These are phyloP conservation scores for Erythrolamprus reginae DNA, from an alignment of 2,113 vertebrate genomes.

Conservation along the genomic window DNA sequence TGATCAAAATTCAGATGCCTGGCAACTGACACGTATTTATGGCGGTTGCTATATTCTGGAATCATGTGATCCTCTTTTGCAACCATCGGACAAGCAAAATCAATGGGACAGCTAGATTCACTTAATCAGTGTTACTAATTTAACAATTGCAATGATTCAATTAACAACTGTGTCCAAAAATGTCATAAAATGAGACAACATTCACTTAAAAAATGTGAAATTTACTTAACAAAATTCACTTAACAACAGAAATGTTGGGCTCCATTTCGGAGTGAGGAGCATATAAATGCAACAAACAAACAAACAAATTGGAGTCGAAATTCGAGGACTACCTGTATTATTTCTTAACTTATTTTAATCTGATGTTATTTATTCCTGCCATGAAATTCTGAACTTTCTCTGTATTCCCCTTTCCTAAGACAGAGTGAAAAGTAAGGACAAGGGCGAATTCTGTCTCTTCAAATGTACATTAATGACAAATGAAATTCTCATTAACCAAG, in stretches of 20 bases:
- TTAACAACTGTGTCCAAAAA: too few species aligned
- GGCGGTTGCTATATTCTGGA: neutral
- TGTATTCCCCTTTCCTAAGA: neutral
- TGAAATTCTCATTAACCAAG: constrained; percentile 17
- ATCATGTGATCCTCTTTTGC: neutral
- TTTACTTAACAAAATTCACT: too few species aligned
- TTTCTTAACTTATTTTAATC: neutral
- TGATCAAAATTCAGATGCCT: neutral
- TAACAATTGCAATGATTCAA: neutral
- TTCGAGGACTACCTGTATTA: neutral
- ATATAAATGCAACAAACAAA: too few species aligned
- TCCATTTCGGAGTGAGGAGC: too few species aligned
- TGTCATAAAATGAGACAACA: too few species aligned
- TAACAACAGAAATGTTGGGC: too few species aligned
- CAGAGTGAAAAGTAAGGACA: neutral
- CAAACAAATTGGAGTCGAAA: neutral
- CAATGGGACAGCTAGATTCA: neutral
- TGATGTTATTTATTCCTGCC: neutral
- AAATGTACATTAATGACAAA: constrained; percentile 10
- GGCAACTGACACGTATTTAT: neutral
- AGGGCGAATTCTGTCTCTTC: neutral
- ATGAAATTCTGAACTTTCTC: neutral
- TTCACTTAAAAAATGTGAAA: too few species aligned
- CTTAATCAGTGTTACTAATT: neutral
- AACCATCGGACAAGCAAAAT: neutral